A percentile compares a stretch with the other conserved stretches of the same genome.
phyloP scores from a whole-genome alignment of 1,140 invertebrate species.

The Ditylenchus dipsaci region DNA sequence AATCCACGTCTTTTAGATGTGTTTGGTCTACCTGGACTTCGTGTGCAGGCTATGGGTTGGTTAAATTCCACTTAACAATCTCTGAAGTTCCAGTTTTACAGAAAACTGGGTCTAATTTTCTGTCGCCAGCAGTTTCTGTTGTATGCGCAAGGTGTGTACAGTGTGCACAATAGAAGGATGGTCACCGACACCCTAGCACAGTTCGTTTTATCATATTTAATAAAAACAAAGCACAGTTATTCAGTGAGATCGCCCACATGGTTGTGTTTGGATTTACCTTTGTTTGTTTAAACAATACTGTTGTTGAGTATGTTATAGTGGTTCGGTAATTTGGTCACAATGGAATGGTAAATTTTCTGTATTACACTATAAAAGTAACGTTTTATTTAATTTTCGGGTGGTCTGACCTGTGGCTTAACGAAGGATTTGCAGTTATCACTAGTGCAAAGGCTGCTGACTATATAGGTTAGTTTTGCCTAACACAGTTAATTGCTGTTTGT shows the following conservation, averaged over 20 bases:
- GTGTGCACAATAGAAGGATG: background rate
- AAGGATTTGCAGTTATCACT: constrained; percentile 39
- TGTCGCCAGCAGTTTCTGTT: constrained; percentile 19
- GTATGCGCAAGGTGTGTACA: constrained; percentile 13
- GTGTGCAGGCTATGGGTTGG: background rate
- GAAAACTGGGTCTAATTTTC: constrained; percentile 40
- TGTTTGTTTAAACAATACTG: no score
- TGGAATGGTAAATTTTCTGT: constrained; percentile 21
- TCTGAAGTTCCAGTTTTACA: constrained; percentile 36
- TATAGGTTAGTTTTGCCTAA: background rate
- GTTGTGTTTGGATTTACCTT: background rate
- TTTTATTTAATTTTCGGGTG: constrained; percentile 2
- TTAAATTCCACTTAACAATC: background rate
- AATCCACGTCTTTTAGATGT: no score
- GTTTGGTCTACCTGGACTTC: background rate
- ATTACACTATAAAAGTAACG: background rate
- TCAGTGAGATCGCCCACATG: constrained; percentile 42
- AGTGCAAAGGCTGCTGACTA: constrained; percentile 30
- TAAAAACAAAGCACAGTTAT: no score
- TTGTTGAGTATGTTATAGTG: constrained; percentile 8
- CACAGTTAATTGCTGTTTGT: no score
- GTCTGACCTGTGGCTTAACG: constrained; percentile 34
- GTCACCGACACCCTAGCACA: constrained; percentile 26
- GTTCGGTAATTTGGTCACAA: constrained; percentile 39
- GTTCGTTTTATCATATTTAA: no score